Evolutionary conservation across 1,140 invertebrate genomes (phyloP).

Genomic region (Solen grandis): DNA sequence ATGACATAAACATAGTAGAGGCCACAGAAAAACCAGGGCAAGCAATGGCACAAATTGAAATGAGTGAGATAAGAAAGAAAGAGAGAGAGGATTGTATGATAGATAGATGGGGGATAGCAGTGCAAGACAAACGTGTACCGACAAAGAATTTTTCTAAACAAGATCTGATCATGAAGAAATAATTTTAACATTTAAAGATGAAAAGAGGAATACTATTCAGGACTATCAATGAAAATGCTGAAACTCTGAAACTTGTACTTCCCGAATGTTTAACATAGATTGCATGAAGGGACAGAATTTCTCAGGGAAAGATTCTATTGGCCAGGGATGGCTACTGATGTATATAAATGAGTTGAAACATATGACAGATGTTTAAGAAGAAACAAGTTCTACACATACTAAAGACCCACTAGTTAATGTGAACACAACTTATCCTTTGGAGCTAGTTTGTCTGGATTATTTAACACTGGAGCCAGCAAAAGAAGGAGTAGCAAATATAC

Average conservation of each 20-base stretch:
- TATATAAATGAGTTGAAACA: neutral
- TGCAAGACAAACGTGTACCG: neutral
- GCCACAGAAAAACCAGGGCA: no score
- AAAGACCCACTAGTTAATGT: slow-evolving; percentile 11
- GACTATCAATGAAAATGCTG: neutral
- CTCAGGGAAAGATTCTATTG: neutral
- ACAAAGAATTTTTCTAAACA: neutral
- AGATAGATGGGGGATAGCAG: no score
- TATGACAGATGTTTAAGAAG: slow-evolving; percentile 23
- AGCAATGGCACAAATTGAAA: no score
- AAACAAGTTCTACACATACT: neutral
- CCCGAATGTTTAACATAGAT: neutral
- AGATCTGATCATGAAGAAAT: neutral
- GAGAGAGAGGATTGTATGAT: no score
- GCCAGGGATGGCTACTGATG: neutral
- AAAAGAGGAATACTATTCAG: neutral
- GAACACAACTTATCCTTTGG: slow-evolving; percentile 16
- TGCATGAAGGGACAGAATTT: neutral
- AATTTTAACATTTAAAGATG: neutral
- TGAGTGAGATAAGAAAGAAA: no score
- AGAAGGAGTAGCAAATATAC: neutral
- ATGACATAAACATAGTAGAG: no score
- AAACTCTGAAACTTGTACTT: neutral
- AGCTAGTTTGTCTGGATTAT: slow-evolving; percentile 5
- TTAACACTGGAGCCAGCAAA: slow-evolving; percentile 18